Evolutionary conservation across 2,113 vertebrate genomes (phyloP), one percentile per base, ranked within the genome.

Genomic region (Cisticola juncidis): DNA sequence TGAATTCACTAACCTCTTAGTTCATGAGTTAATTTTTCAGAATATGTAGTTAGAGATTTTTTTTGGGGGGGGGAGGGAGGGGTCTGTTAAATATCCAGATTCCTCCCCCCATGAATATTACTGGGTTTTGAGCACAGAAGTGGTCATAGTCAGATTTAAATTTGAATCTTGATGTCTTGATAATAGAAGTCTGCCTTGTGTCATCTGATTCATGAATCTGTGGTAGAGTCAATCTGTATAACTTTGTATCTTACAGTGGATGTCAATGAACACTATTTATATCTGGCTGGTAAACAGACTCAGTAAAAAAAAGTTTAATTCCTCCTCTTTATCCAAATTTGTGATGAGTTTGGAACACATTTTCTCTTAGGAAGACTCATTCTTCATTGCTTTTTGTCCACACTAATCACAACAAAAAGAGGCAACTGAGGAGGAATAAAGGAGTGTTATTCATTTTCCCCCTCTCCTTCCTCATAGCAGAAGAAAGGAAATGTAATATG

Each of bases 91-190:
- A 3, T 51, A 22, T 33, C 5, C 61, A 24, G 6, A 11, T 35
- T 76, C 3, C 2, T 6, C 3, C 2, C 8, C 3, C 5, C 3
- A 3, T 0, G 1, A 2, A 0, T 64, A 18, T 71, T 81, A n/a
- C 21, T 61, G 2, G 3, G 11, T 5, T 70, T 70, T 81, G 16
- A 60, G 38, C 28, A 74, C 4, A 36, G 3, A 57, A 11, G 13
- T 70, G 25, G 86, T 76, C 10, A 19, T 42, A 74, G 33, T 92
- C 26, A 18, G 10, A 4, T 50, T 48, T 62, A 58, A 50, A 38
- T 72, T 74, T 81, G 9, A 9, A 16, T 81, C 14, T 53, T 77
- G 20, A 8, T 62, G 17, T 21, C 54, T 62, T 48, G 13, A 4
- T 74, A n/a, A 33, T 25, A 38, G 40, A 76, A 69, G 14, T 57